phyloP scores from a whole-genome alignment of 1,140 invertebrate species.

The Pararge aegeria region DNA sequence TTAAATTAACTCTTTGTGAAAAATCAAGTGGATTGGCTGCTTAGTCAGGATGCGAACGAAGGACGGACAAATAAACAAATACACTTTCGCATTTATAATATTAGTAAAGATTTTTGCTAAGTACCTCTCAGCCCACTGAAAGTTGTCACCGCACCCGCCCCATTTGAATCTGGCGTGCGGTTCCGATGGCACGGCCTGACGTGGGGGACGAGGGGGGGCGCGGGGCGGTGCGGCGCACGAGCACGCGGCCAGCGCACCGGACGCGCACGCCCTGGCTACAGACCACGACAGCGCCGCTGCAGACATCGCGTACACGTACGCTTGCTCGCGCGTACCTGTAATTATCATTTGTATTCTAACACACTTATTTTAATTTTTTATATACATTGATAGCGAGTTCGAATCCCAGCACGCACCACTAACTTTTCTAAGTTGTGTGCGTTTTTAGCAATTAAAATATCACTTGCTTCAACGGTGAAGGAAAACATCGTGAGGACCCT shows the following conservation, averaged over 20 bases:
- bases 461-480: too few species aligned
- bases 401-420: too few species aligned
- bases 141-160: slow-evolving; percentile 96
- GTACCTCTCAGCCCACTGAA: slow-evolving; percentile 82
- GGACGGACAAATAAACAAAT: too few species aligned
- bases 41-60: too few species aligned
- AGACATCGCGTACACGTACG: slow-evolving; percentile 89
- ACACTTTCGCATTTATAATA: not conserved
- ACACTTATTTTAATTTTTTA: too few species aligned
- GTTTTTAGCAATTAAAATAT: too few species aligned
- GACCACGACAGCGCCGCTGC: slow-evolving; percentile 88
- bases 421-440: too few species aligned
- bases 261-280: slow-evolving; percentile 87
- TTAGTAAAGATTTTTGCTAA: not conserved
- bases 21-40: too few species aligned
- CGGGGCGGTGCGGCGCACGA: slow-evolving; percentile 81
- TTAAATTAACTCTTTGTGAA: too few species aligned
- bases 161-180: slow-evolving; percentile 83
- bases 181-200: slow-evolving; percentile 56
- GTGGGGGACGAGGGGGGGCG: slow-evolving; percentile 71
- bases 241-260: slow-evolving; percentile 85
- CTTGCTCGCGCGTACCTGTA: slow-evolving; percentile 85
- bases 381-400: too few species aligned
- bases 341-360: not conserved
- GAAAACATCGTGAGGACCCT: too few species aligned